These are phyloP conservation scores for Drosophila tripunctata DNA, from an alignment of 2,888 invertebrate genomes.

Conservation along the genomic window DNA sequence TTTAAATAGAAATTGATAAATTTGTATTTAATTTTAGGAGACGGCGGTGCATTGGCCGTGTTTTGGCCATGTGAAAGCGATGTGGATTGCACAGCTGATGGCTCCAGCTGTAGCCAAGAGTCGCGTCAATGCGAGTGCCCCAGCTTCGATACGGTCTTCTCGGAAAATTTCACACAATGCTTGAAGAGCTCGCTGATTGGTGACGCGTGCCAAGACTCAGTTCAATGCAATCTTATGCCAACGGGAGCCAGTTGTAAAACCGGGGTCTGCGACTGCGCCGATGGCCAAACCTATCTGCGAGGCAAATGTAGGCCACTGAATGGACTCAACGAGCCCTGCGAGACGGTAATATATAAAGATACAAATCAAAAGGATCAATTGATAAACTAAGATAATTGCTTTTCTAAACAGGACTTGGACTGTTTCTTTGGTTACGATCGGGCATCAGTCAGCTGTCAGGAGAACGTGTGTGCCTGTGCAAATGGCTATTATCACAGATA, in stretches of 20 bases:
- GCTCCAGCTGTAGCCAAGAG: constrained; percentile 75
- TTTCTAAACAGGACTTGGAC: constrained; percentile 74
- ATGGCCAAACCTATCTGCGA: constrained; percentile 82
- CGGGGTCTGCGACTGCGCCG: constrained; percentile 84
- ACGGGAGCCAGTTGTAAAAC: constrained; percentile 84
- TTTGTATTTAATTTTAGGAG: constrained; percentile 39
- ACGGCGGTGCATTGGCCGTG: constrained; percentile 65
- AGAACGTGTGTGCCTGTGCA: constrained; percentile 82
- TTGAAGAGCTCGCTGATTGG: constrained; percentile 83
- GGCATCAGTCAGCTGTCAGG: constrained; percentile 82
- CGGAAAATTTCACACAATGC: constrained; percentile 81
- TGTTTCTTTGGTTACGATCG: constrained; percentile 84
- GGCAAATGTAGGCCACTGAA: constrained; percentile 83
- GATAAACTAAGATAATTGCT: background rate
- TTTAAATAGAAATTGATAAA: constrained; percentile 14
- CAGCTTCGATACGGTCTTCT: constrained; percentile 80
- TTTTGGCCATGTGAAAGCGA: constrained; percentile 82
- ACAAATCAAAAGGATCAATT: fast-evolving
- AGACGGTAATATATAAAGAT: constrained; percentile 62
- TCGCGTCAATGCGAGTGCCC: constrained; percentile 76
- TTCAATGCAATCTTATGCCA: constrained; percentile 85
- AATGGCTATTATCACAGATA: constrained; percentile 84
- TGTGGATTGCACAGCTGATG: constrained; percentile 79
- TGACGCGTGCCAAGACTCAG: constrained; percentile 82
- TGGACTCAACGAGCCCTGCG: constrained; percentile 80